Conservation (phyloP, 2,888 invertebrate genomes). For the Molanna angustata region DNA sequence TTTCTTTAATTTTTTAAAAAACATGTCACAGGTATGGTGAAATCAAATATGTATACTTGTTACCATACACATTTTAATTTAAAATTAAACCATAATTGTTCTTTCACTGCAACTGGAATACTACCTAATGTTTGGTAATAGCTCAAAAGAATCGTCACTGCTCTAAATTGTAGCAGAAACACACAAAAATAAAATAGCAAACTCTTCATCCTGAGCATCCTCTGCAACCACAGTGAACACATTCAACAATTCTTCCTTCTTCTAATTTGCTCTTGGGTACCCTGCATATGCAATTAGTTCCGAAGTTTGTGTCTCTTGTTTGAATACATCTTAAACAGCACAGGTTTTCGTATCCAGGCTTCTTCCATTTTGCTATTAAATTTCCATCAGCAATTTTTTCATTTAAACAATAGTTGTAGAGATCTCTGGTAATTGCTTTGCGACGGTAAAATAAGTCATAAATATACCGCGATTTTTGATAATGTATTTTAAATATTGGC, state of each 20-base stretch:
- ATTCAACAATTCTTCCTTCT: constrained; percentile 93
- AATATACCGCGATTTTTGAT: constrained; percentile 96
- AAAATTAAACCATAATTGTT: too few species aligned
- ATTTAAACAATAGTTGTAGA: constrained; percentile 93
- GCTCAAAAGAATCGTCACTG: too few species aligned
- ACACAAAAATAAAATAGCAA: not conserved
- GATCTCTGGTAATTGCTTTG: constrained; percentile 92
- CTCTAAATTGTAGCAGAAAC: too few species aligned
- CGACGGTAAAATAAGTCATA: constrained; percentile 94
- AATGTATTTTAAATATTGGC: constrained; percentile 99
- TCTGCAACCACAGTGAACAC: constrained; percentile 98
- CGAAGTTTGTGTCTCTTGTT: constrained; percentile 97
- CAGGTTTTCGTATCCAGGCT: constrained; percentile 96
- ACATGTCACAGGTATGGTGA: too few species aligned
- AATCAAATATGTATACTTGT: not conserved
- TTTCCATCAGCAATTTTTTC: constrained; percentile 97
- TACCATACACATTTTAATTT: too few species aligned
- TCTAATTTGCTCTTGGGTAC: constrained; percentile 98
- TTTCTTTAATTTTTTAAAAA: too few species aligned
- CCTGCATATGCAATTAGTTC: constrained; percentile 97
- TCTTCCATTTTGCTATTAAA: constrained; percentile 98
- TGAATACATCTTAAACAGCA: constrained; percentile 98
- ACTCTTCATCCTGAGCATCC: constrained; percentile 86
- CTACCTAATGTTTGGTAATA: too few species aligned
- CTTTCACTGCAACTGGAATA: too few species aligned